A percentile compares a stretch with the other conserved stretches of the same genome.
Evolutionary conservation across 2,888 invertebrate genomes (phyloP).

Genomic region (Calameuta filiformis): DNA sequence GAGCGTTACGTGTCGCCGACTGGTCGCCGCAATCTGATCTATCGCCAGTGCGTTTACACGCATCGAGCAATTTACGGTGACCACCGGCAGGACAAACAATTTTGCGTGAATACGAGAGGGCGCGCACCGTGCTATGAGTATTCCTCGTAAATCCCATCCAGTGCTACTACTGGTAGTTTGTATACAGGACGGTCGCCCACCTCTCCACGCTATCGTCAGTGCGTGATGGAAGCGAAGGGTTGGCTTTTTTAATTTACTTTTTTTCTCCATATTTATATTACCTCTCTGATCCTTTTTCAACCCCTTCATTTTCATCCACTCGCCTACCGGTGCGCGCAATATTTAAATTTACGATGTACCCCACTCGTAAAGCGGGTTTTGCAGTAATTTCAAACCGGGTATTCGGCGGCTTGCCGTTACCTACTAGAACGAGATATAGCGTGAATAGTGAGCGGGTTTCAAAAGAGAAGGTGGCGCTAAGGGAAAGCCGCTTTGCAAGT

Average conservation of each 20-base stretch:
- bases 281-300: background rate
- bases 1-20: background rate
- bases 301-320: background rate
- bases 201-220: background rate
- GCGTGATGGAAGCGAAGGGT: background rate
- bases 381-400: background rate
- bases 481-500: conserved; percentile 19
- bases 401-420: background rate
- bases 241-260: background rate
- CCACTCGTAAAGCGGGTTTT: conserved; percentile 30
- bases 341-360: conserved; percentile 30
- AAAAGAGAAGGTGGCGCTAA: background rate
- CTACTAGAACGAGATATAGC: background rate
- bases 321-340: background rate
- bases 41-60: background rate
- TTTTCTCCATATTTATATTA: background rate
- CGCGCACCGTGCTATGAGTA: background rate
- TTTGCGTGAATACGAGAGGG: background rate
- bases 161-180: background rate
- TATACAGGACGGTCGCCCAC: background rate
- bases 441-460: background rate
- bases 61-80: background rate
- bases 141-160: background rate
- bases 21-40: background rate
- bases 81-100: background rate